Percentiles rank a stretch among this genome's conserved stretches.
Evolutionary conservation across 2,888 invertebrate species (phyloP).

Genomic region (Spialia ferax): DNA sequence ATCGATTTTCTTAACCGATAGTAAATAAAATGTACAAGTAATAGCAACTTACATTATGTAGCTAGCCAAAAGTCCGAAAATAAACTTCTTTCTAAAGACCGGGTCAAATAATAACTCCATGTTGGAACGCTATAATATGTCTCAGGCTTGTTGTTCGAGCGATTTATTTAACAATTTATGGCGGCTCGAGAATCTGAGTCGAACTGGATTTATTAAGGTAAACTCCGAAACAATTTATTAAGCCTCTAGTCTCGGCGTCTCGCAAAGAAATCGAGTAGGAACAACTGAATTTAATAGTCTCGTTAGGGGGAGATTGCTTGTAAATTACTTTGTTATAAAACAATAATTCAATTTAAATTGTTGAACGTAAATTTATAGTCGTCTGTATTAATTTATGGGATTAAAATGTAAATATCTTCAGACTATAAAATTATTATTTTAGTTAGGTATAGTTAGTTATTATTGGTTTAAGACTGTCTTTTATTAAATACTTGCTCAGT

Average conservation of each 20-base stretch:
- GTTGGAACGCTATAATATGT: conserved; percentile 33
- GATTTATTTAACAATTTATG: conserved; percentile 82
- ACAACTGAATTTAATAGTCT: conserved; percentile 43
- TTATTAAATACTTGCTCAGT: not conserved
- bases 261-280: conserved; percentile 46
- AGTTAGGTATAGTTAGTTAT: not conserved
- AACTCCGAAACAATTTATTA: conserved; percentile 74
- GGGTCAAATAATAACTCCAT: conserved; percentile 37
- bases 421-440: not conserved
- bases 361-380: conserved; percentile 18
- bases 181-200: conserved; percentile 75
- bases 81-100: conserved; percentile 24
- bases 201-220: conserved; percentile 79
- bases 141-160: conserved; percentile 58
- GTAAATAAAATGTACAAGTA: not conserved
- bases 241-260: conserved; percentile 48
- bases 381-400: not conserved
- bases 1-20: not conserved
- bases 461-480: not conserved
- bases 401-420: not conserved
- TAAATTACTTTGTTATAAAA: conserved; percentile 30
- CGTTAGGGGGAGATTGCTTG: conserved; percentile 32
- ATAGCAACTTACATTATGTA: not conserved
- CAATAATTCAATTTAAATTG: conserved; percentile 29
- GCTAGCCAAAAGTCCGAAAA: conserved; percentile 33